Conservation (phyloP, 37 sponge, comb jelly and placozoan species). For the Tethya wilhelma region DNA sequence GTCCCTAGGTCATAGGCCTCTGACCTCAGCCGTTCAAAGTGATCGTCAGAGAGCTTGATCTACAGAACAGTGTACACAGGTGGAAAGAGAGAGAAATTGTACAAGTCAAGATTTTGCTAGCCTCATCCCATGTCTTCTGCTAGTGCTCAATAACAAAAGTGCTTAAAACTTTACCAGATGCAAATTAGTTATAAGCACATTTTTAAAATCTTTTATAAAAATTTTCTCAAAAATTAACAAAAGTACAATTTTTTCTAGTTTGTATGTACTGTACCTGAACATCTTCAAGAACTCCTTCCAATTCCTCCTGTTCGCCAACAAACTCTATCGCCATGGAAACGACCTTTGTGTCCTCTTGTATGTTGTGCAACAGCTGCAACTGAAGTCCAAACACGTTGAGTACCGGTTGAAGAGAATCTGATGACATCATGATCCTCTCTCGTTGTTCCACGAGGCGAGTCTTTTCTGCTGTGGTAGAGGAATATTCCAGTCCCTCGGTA, state of each 20-base stretch:
- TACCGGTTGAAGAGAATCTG: slow-evolving; percentile 22
- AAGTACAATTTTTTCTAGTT: too few relatives aligned
- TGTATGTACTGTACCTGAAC: background rate
- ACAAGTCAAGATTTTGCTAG: background rate
- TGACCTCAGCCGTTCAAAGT: slow-evolving; percentile 4
- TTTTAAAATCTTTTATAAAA: background rate
- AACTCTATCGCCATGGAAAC: slow-evolving; percentile 34
- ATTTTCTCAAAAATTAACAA: background rate
- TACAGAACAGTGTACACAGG: background rate
- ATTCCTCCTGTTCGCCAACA: slow-evolving; percentile 4
- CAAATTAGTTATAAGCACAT: background rate
- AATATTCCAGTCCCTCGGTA: background rate
- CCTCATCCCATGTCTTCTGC: background rate
- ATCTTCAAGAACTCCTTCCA: slow-evolving; percentile 12
- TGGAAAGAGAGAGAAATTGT: background rate
- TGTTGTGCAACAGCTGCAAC: slow-evolving; percentile 37
- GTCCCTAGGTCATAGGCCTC: slow-evolving; percentile 46
- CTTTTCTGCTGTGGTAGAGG: slow-evolving; percentile 4
- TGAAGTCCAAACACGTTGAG: slow-evolving; percentile 25
- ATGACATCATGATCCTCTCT: background rate
- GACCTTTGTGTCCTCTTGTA: slow-evolving; percentile 32
- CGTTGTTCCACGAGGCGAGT: slow-evolving; percentile 7
- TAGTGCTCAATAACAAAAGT: background rate
- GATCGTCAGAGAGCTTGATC: slow-evolving; percentile 27
- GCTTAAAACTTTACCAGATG: background rate